Evolutionary conservation across 2,113 vertebrate species (phyloP), one percentile per base, ranked within the genome.

Genomic region (Apteryx owenii): DNA sequence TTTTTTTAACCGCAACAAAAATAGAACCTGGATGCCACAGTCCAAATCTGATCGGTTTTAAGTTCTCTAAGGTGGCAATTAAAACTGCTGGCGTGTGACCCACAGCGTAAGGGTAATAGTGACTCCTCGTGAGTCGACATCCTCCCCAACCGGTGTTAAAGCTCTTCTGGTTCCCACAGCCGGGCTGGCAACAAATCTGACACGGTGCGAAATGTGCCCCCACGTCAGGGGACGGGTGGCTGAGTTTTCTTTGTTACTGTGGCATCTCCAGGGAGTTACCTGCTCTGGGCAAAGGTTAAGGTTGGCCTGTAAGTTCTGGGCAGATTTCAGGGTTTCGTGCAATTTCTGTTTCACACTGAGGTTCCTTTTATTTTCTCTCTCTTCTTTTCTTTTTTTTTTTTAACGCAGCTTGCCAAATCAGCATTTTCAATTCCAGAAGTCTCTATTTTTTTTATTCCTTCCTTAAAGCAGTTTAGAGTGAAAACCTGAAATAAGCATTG

Each of bases 401-500:
- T 78, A 53, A 56, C 22, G 12, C 3, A 56, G 33, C 15, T 80
- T 89, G 29, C 6, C 29, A 62, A 66, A 81, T 7, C 22, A 26
- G 2, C 42, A 31, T 87, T 80, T 23, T 93, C 14, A 29, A 10
- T 89, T 94, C 58, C 17, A 50, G 50, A 77, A 51, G 29, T 21
- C 14, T 31, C 72, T 46, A 44, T 3, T 18, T 26, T 82, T 69
- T 90, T 84, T 44, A 14, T 75, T 91, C 25, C 66, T 90, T 75
- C 29, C 15, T 82, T 76, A 46, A 9, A 53, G 7, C 33, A 21
- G 7, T 75, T 93, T 70, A 82, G 31, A 85, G 61, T 51, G 89
- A 91, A 95, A 76, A 80, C 42, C 31, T 89, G 48, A 92, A 94
- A 31, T 62, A 91, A 90, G 8, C 80, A 28, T n/a, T 70, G 11